Conservation (phyloP, 2,888 invertebrate genomes). For the Trimorus sp. region DNA sequence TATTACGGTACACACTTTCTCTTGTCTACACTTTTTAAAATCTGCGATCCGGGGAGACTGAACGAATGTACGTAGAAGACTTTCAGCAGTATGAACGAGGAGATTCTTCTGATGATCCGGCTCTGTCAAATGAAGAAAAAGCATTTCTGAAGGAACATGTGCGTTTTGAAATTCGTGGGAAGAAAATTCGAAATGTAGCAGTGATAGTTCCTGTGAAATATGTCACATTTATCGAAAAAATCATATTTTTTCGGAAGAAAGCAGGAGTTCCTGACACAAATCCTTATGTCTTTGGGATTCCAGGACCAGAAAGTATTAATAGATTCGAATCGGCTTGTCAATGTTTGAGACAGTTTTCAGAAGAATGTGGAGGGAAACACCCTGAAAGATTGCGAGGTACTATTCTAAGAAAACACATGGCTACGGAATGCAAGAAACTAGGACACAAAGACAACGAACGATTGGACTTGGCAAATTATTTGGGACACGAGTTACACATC, state of each 20-base stretch:
- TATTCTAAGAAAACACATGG: slow-evolving; percentile 8
- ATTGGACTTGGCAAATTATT: slow-evolving; percentile 12
- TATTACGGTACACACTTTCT: slow-evolving; percentile 12
- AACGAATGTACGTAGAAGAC: slow-evolving; percentile 22
- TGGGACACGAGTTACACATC: slow-evolving; percentile 10
- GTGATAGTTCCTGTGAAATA: slow-evolving; percentile 13
- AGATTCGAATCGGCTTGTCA: not conserved
- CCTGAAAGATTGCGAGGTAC: slow-evolving; percentile 7
- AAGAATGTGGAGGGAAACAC: not conserved
- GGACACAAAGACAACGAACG: slow-evolving; percentile 16
- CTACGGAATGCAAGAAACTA: slow-evolving; percentile 20
- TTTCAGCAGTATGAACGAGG: slow-evolving; percentile 9
- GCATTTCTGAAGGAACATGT: not conserved
- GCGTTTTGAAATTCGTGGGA: slow-evolving; percentile 23
- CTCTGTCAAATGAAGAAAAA: not conserved
- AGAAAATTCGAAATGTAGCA: slow-evolving; percentile 24
- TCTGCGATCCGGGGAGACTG: slow-evolving; percentile 17
- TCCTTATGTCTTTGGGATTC: slow-evolving; percentile 22
- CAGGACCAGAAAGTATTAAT: not conserved
- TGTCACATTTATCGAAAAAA: not conserved
- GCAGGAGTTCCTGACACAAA: slow-evolving; percentile 11
- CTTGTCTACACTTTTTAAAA: slow-evolving; percentile 10
- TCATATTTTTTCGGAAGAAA: not conserved
- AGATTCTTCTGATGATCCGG: not conserved
- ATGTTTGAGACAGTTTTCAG: not conserved